Conservation (phyloP, 2,797 vertebrate species). For the Myotis daubentonii region DNA sequence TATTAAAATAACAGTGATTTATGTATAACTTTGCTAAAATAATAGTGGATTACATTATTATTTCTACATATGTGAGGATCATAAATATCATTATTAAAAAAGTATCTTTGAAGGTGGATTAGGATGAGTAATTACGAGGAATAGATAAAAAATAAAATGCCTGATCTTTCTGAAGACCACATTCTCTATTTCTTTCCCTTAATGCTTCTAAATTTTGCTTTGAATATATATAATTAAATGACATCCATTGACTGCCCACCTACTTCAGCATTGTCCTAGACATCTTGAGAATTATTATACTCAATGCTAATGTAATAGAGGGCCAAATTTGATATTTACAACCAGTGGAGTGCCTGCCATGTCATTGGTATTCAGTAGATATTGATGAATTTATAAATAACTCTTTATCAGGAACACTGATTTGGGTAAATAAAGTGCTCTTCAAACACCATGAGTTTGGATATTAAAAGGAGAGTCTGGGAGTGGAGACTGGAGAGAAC, state of each 20-base stretch:
- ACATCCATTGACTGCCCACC: neutral
- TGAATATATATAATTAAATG: conserved; percentile 13
- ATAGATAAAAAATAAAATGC: neutral
- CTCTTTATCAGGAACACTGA: neutral
- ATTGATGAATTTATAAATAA: conserved; percentile 49
- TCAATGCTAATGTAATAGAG: neutral
- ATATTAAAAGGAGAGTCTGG: neutral
- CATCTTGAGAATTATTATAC: conserved; percentile 37
- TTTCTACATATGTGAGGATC: neutral
- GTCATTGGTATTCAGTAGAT: neutral
- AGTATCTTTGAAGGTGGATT: neutral
- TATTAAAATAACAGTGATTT: neutral
- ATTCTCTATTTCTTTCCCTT: neutral
- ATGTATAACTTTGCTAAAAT: neutral
- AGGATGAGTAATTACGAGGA: neutral
- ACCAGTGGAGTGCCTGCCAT: neutral
- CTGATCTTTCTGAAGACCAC: neutral
- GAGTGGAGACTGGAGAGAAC: neutral
- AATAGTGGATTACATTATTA: neutral
- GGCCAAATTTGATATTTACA: conserved; percentile 10
- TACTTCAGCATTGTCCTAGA: neutral
- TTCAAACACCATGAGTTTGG: neutral
- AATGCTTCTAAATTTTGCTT: conserved; percentile 36
- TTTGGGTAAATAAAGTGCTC: neutral
- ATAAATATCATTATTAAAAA: conserved; percentile 2